A percentile compares a stretch with the other conserved stretches of the same genome.
Conservation (phyloP, 2,113 vertebrate species). For the Balaeniceps rex region DNA sequence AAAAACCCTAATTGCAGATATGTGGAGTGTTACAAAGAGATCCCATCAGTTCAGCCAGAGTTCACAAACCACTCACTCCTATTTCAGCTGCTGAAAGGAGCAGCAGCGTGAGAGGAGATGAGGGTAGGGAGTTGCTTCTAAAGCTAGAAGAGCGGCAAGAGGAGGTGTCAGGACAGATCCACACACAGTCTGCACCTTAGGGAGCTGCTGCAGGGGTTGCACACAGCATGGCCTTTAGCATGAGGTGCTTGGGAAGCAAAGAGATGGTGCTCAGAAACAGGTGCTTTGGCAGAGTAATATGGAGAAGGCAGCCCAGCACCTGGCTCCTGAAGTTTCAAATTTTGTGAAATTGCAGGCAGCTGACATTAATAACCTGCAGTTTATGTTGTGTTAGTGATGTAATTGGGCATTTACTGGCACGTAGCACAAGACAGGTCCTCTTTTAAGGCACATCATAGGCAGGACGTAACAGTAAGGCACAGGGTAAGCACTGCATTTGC, state of each 20-base stretch:
- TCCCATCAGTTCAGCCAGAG: conserved; percentile 35
- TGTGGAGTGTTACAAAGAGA: background rate
- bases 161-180: background rate
- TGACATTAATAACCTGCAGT: background rate
- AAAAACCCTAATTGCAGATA: conserved; percentile 14
- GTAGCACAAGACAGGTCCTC: background rate
- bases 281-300: background rate
- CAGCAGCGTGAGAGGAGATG: background rate
- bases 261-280: background rate
- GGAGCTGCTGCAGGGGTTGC: background rate
- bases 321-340: background rate
- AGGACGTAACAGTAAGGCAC: background rate
- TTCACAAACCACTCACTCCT: background rate
- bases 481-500: background rate
- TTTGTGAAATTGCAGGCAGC: background rate
- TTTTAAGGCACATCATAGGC: background rate
- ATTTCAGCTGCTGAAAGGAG: background rate
- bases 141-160: background rate
- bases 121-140: background rate
- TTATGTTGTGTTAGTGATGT: background rate
- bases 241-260: background rate
- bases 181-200: background rate
- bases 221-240: background rate
- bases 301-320: background rate
- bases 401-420: background rate